These are phyloP conservation scores for Halichoeres trimaculatus DNA, from an alignment of 2,113 vertebrate genomes.

Conservation along the genomic window DNA sequence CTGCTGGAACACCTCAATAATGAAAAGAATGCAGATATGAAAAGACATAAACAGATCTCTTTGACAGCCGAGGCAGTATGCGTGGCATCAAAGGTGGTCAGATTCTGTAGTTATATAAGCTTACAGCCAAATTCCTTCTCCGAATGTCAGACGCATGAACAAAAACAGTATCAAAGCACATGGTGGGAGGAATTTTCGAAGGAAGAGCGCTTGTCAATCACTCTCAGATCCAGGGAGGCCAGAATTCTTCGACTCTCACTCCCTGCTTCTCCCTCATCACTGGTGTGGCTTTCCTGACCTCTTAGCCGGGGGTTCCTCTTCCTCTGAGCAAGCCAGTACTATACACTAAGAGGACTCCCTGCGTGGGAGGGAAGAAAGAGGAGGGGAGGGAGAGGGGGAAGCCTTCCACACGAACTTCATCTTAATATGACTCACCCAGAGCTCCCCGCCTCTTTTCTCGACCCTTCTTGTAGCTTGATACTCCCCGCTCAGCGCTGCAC, in stretches of 20 bases:
- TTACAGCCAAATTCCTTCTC: not conserved
- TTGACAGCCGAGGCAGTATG: constrained; percentile 31
- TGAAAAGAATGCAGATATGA: constrained; percentile 67
- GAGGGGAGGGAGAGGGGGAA: constrained; percentile 42
- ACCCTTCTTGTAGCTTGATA: constrained; percentile 7
- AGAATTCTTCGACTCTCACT: constrained; percentile 37
- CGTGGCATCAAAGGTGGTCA: constrained; percentile 17
- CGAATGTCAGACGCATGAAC: constrained; percentile 14
- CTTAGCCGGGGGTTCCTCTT: constrained; percentile 52
- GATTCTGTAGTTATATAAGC: constrained; percentile 15
- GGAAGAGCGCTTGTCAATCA: constrained; percentile 26
- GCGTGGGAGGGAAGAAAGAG: constrained; percentile 42
- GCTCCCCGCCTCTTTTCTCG: constrained; percentile 15
- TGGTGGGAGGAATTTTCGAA: constrained; percentile 4
- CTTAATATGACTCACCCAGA: constrained; percentile 45
- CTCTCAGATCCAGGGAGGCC: constrained; percentile 32
- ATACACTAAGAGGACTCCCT: constrained; percentile 60
- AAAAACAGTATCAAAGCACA: constrained; percentile 19
- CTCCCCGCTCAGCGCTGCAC: constrained; percentile 1
- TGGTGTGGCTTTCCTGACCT: constrained; percentile 64
- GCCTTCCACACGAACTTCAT: constrained; percentile 52
- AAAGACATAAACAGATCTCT: constrained; percentile 48
- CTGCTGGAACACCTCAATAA: constrained; percentile 67
- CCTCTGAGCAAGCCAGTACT: constrained; percentile 41
- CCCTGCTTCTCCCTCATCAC: constrained; percentile 9